phyloP scores from a whole-genome alignment of 2,888 invertebrate species.

The Agrochola litura region DNA sequence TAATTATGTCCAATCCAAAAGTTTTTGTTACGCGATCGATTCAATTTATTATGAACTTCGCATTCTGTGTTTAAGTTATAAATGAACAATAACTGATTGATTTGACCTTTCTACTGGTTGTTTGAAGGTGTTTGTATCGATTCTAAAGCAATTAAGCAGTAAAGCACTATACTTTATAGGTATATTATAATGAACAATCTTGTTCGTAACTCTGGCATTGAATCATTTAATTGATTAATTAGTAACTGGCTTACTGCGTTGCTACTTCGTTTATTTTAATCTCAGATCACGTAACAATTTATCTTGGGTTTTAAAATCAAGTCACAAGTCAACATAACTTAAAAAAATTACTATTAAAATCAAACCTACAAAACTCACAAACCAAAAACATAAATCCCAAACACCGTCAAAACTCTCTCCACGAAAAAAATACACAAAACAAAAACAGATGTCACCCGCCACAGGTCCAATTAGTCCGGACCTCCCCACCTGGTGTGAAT shows the following conservation, averaged over 20 bases:
- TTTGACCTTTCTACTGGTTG: slow-evolving; percentile 69
- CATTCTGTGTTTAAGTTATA: slow-evolving; percentile 53
- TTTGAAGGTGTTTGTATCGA: slow-evolving; percentile 55
- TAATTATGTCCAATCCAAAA: slow-evolving; percentile 47
- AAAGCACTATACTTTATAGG: slow-evolving; percentile 29
- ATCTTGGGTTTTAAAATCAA: not conserved
- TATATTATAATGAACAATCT: slow-evolving; percentile 38
- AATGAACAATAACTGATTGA: slow-evolving; percentile 63
- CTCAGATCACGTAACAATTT: not conserved
- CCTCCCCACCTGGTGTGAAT: slow-evolving; percentile 84
- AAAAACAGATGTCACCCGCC: slow-evolving; percentile 54
- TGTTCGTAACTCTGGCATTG: slow-evolving; percentile 53
- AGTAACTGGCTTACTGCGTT: slow-evolving; percentile 17
- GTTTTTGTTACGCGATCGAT: slow-evolving; percentile 47
- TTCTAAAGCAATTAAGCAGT: slow-evolving; percentile 57
- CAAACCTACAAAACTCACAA: not conserved
- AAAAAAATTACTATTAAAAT: not conserved
- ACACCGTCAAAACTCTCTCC: slow-evolving; percentile 51
- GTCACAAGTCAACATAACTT: not conserved
- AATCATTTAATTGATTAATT: slow-evolving; percentile 54
- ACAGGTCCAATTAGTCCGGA: slow-evolving; percentile 66
- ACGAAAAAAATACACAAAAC: slow-evolving; percentile 30
- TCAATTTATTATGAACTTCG: slow-evolving; percentile 52
- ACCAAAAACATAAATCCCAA: slow-evolving; percentile 33
- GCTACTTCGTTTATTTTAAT: slow-evolving; percentile 39